phyloP scores from a whole-genome alignment of 1,140 invertebrate genomes.

The Drosophila ficusphila region DNA sequence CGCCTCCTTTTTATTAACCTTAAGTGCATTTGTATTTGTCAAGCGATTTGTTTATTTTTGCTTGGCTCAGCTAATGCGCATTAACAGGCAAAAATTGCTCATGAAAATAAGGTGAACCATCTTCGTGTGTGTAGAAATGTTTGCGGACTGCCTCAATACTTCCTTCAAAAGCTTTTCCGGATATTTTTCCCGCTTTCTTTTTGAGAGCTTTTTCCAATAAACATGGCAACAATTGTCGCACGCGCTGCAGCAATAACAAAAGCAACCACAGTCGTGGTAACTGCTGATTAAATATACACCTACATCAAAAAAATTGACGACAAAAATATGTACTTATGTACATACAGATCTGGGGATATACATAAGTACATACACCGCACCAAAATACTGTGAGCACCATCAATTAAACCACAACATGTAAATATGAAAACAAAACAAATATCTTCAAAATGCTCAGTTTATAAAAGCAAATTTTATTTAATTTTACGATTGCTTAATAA shows the following conservation, averaged over 20 bases:
- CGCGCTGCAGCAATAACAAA: constrained; percentile 39
- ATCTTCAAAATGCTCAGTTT: no score
- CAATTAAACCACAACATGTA: no score
- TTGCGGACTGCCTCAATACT: constrained; percentile 47
- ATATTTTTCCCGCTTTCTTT: constrained; percentile 54
- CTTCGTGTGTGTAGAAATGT: constrained; percentile 9
- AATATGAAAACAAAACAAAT: no score
- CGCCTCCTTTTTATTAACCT: constrained; percentile 42
- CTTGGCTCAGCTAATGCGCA: constrained; percentile 43
- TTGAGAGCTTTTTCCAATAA: constrained; percentile 48
- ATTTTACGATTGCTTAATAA: no score
- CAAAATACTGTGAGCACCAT: background rate
- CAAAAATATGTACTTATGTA: constrained; percentile 11
- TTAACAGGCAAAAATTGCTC: constrained; percentile 9
- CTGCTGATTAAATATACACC: constrained; percentile 78
- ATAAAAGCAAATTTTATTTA: no score
- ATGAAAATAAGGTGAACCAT: constrained; percentile 16
- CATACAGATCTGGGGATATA: background rate
- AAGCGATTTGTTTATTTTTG: constrained; percentile 43
- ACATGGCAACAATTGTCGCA: constrained; percentile 67
- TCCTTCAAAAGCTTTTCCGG: constrained; percentile 66
- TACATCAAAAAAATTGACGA: constrained; percentile 13
- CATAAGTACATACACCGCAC: constrained; percentile 4
- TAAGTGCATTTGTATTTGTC: constrained; percentile 47
- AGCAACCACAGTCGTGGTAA: constrained; percentile 36